Evolutionary conservation across 2,888 invertebrate species (phyloP).

Genomic region (Selenia dentaria): DNA sequence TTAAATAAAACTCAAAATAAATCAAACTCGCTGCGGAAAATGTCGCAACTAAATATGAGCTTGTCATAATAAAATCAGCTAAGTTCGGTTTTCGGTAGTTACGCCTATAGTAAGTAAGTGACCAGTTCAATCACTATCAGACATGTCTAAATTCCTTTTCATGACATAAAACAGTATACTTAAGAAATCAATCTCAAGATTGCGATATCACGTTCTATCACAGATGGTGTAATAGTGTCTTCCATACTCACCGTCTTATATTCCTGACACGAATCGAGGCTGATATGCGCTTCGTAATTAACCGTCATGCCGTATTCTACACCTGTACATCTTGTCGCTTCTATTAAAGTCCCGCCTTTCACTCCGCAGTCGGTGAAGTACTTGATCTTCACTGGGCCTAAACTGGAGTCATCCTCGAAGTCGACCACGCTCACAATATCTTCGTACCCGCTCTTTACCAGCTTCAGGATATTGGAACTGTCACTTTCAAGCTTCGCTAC

Average conservation of each 20-base stretch:
- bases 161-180: too few species aligned
- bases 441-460: slow-evolving; percentile 92
- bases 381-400: slow-evolving; percentile 86
- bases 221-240: not conserved
- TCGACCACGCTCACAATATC: slow-evolving; percentile 87
- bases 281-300: slow-evolving; percentile 86
- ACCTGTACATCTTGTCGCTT: slow-evolving; percentile 84
- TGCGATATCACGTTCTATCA: too few species aligned
- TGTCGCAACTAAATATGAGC: too few species aligned
- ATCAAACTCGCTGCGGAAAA: too few species aligned
- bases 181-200: too few species aligned
- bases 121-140: too few species aligned
- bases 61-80: too few species aligned
- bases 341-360: slow-evolving; percentile 66
- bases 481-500: slow-evolving; percentile 92
- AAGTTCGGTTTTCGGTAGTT: too few species aligned
- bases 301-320: slow-evolving; percentile 86
- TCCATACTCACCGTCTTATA: slow-evolving; percentile 66
- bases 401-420: slow-evolving; percentile 85
- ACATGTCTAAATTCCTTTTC: too few species aligned
- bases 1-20: too few species aligned
- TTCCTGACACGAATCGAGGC: slow-evolving; percentile 82
- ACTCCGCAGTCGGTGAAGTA: slow-evolving; percentile 90
- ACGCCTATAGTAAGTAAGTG: too few species aligned
- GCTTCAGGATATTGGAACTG: slow-evolving; percentile 93